These are phyloP conservation scores for Dendrocopos noguchii DNA, from an alignment of 2,113 vertebrate species.

Conservation along the genomic window DNA sequence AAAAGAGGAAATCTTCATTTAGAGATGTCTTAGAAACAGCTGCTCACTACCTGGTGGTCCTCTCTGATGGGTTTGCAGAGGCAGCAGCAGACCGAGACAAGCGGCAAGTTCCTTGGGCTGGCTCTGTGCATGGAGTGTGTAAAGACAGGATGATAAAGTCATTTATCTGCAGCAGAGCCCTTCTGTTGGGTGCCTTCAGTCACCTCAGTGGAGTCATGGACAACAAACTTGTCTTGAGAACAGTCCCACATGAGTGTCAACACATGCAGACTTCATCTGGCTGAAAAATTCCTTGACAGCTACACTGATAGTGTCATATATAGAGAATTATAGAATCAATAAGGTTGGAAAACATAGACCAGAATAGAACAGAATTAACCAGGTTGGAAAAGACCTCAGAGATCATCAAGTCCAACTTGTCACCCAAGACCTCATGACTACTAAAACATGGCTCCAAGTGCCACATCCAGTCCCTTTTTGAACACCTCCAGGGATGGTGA, in stretches of 20 bases:
- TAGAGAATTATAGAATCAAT: no score
- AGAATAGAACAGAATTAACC: no score
- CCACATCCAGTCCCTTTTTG: no score
- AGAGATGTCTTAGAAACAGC: constrained; percentile 1
- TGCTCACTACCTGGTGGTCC: not conserved
- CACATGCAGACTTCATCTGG: not conserved
- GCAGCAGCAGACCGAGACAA: not conserved
- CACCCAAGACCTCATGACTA: no score
- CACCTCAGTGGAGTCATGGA: not conserved
- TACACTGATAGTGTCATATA: not conserved
- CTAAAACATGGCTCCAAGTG: no score
- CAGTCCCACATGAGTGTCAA: not conserved
- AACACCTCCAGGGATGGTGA: no score
- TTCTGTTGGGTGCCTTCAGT: not conserved
- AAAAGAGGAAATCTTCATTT: not conserved
- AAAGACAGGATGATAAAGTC: not conserved
- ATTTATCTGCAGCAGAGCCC: not conserved
- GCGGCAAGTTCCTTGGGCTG: not conserved
- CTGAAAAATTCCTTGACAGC: not conserved
- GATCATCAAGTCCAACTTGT: not conserved
- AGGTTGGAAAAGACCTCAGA: not conserved
- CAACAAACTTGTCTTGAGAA: not conserved
- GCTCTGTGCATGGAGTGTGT: not conserved
- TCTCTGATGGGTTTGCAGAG: not conserved
- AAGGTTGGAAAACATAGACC: no score